Evolutionary conservation across 2,888 invertebrate species (phyloP).

Genomic region (Epirrhoe alternata): DNA sequence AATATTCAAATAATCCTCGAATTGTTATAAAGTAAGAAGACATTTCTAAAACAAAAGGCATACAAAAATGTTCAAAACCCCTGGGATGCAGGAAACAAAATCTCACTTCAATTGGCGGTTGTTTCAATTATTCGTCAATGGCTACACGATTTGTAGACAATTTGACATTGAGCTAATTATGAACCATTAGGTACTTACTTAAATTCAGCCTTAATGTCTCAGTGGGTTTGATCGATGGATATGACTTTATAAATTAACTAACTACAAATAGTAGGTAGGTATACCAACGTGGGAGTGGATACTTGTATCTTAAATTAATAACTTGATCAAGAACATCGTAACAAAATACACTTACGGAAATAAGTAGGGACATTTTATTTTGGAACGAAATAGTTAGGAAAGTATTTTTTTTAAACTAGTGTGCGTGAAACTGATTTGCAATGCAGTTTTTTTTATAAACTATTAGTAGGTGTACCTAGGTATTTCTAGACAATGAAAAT

Average conservation of each 20-base stretch:
- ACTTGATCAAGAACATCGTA: no score
- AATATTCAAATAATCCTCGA: neutral
- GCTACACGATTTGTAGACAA: constrained; percentile 45
- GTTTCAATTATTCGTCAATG: neutral
- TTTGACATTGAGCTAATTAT: constrained; percentile 56
- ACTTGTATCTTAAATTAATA: constrained; percentile 24
- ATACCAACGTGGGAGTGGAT: constrained; percentile 31
- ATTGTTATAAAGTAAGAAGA: no score
- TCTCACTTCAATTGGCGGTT: neutral
- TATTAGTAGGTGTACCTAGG: no score
- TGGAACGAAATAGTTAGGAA: neutral
- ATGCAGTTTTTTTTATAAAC: neutral
- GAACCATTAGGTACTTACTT: constrained; percentile 42
- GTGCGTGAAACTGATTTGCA: neutral
- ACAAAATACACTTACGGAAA: no score
- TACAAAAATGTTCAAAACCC: neutral
- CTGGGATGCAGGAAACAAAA: neutral
- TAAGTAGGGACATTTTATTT: neutral
- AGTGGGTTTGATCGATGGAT: constrained; percentile 49
- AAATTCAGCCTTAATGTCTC: constrained; percentile 37
- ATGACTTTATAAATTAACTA: neutral
- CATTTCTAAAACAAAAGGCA: neutral
- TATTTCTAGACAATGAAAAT: no score
- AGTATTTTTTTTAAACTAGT: neutral
- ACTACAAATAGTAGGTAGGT: constrained; percentile 23